Base-by-base conservation (phyloP, 2,113 vertebrate species). In the Patagioenas fasciata region DNA sequence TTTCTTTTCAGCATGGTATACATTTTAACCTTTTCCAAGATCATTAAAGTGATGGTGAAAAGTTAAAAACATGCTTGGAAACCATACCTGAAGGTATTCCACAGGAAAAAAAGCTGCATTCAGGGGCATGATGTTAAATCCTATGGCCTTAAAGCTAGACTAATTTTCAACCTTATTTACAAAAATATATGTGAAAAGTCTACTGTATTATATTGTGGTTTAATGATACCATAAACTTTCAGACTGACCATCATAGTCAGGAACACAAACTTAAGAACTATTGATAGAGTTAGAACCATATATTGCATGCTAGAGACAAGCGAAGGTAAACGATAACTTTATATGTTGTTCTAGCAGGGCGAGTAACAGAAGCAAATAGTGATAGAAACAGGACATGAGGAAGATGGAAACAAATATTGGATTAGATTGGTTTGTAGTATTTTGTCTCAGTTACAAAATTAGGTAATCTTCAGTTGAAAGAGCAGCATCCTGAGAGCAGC, bases 401-500 rank as follows among this genome's bases (percentile, higher is more conserved):
- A 79, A 51, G 6, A 10, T 7, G 1, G 50, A 80, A 5, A 32
- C 28, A 36, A 74, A 18, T 10, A 0, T 15, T 24, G 47, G 62
- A 65, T 80, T 26, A 34, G 5, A 31, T 15, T 73, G 3, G 2
- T 71, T 28, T 74, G 38, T 42, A 10, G 1, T 54, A 42, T 80
- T 88, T 67, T 66, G 6, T 90, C 44, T 81, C 29, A 56, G 17
- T 13, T 89, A 16, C 24, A 72, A 71, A 75, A 42, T 10, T 58
- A 50, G 9, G 5, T 36, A n/a, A 72, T 42, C 53, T 79, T 78
- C 56, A 64, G 10, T 32, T 75, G n/a, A 54, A 72, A 80, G 91
- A 34, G 2, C 5, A 47, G 14, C 31, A 40, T 48, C 6, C 15
- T 77, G 36, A 25, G 75, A 94, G 36, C 0, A 0, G 26, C 6